These are phyloP conservation scores for Dicycla oo DNA, from an alignment of 2,888 invertebrate genomes.

Conservation along the genomic window DNA sequence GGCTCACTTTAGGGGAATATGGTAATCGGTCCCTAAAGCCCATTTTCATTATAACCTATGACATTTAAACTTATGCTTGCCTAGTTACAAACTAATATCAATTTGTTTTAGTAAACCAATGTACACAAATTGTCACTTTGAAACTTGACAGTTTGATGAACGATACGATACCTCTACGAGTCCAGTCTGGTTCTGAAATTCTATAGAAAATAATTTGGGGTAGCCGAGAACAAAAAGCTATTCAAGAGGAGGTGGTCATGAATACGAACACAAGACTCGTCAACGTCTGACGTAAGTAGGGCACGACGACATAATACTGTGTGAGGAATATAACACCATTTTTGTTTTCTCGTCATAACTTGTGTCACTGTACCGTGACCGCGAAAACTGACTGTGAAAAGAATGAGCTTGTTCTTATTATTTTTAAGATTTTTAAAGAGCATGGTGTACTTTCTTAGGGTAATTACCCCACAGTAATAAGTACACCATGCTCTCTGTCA, in stretches of 20 bases:
- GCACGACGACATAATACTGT: slow-evolving; percentile 42
- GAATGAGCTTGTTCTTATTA: background rate
- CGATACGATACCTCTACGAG: slow-evolving; percentile 47
- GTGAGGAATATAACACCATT: slow-evolving; percentile 29
- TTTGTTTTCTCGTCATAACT: slow-evolving; percentile 37
- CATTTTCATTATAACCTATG: slow-evolving; percentile 31
- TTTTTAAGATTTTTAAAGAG: background rate
- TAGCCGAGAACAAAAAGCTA: slow-evolving; percentile 55
- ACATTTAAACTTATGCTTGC: slow-evolving; percentile 20
- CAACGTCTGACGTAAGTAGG: slow-evolving; percentile 60
- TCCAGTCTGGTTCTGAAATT: slow-evolving; percentile 54
- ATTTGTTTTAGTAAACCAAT: slow-evolving; percentile 16
- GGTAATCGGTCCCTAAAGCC: slow-evolving; percentile 17
- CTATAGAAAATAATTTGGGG: slow-evolving; percentile 61
- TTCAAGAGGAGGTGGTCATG: slow-evolving; percentile 62
- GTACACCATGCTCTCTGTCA: too few species aligned
- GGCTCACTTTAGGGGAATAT: slow-evolving; percentile 31
- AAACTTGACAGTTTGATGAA: slow-evolving; percentile 59
- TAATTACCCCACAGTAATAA: too few species aligned
- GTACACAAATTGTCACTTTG: slow-evolving; percentile 33
- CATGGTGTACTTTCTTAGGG: background rate
- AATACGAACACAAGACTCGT: slow-evolving; percentile 63
- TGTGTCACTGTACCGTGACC: slow-evolving; percentile 14
- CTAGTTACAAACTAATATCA: slow-evolving; percentile 29
- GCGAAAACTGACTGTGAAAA: background rate